Evolutionary conservation across 2,113 vertebrate species (phyloP).

Genomic region (Elephas maximus): DNA sequence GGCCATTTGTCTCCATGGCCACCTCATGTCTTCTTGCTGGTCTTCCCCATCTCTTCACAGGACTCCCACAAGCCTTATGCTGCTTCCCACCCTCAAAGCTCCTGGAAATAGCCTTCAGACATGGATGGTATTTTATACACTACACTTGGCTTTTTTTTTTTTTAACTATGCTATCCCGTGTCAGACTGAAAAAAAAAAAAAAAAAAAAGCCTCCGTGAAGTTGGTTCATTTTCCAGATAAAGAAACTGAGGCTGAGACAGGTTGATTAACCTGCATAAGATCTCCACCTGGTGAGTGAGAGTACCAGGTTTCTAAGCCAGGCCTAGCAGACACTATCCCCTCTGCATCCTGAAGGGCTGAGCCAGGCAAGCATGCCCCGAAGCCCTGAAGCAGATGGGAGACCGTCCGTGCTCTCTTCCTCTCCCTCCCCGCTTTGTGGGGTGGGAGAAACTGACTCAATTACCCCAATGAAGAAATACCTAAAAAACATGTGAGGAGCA

Average conservation of each 20-base stretch:
- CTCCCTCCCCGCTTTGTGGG: accelerated
- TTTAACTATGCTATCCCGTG: accelerated
- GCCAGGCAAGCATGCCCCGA: background rate
- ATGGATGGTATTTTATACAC: accelerated
- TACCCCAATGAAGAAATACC: background rate
- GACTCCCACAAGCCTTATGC: background rate
- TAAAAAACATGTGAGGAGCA: background rate
- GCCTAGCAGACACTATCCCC: background rate
- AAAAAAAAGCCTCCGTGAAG: background rate
- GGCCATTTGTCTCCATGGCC: background rate
- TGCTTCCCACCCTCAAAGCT: background rate
- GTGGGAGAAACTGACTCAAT: background rate
- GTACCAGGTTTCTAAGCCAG: background rate
- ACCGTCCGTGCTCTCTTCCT: background rate
- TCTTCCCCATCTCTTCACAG: background rate
- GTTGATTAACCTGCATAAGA: too few relatives aligned
- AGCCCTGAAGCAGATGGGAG: background rate
- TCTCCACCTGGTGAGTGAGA: too few relatives aligned
- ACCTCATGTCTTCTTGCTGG: background rate
- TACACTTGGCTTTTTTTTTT: background rate
- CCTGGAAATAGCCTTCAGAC: background rate
- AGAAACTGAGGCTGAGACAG: background rate
- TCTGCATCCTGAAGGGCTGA: background rate
- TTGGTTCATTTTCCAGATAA: background rate
- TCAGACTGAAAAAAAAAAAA: background rate